Percentiles rank a stretch among this genome's conserved stretches.
These are phyloP conservation scores for Nannospalax galili DNA, from an alignment of 2,113 vertebrate species.

Conservation along the genomic window DNA sequence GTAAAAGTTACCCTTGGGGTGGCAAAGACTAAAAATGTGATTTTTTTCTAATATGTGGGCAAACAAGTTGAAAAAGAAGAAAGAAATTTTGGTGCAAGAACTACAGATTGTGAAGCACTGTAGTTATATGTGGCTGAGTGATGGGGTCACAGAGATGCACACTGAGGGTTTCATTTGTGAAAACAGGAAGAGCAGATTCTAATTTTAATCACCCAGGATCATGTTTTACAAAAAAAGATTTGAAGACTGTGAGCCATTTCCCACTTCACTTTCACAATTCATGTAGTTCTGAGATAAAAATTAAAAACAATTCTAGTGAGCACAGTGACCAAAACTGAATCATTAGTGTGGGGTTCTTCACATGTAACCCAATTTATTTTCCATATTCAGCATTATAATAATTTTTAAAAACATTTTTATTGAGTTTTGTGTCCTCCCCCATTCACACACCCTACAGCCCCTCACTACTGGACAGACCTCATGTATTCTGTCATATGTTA, in stretches of 20 bases:
- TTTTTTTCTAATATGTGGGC: background rate
- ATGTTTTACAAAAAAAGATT: conserved; percentile 23
- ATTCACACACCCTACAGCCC: too few species aligned
- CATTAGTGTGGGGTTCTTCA: background rate
- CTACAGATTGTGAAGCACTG: background rate
- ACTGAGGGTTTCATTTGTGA: conserved; percentile 14
- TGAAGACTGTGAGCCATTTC: conserved; percentile 1
- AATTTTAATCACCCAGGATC: conserved; percentile 18
- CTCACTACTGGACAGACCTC: too few species aligned
- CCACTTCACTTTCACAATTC: background rate
- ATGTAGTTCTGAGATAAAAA: background rate
- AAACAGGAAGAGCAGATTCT: conserved; percentile 18
- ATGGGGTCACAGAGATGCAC: background rate
- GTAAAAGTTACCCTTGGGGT: background rate
- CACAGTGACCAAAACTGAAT: background rate
- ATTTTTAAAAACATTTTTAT: background rate
- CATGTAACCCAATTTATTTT: conserved; percentile 23
- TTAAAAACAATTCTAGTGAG: conserved; percentile 25
- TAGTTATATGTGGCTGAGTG: background rate
- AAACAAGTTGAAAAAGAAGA: conserved; percentile 25
- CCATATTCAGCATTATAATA: background rate
- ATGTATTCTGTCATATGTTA: too few species aligned
- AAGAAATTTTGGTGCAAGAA: conserved; percentile 25
- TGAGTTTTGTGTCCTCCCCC: too few species aligned
- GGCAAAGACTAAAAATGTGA: background rate